A percentile compares a stretch with the other conserved stretches of the same genome.
phyloP scores from a whole-genome alignment of 2,888 invertebrate genomes.

The Andricus curvator region DNA sequence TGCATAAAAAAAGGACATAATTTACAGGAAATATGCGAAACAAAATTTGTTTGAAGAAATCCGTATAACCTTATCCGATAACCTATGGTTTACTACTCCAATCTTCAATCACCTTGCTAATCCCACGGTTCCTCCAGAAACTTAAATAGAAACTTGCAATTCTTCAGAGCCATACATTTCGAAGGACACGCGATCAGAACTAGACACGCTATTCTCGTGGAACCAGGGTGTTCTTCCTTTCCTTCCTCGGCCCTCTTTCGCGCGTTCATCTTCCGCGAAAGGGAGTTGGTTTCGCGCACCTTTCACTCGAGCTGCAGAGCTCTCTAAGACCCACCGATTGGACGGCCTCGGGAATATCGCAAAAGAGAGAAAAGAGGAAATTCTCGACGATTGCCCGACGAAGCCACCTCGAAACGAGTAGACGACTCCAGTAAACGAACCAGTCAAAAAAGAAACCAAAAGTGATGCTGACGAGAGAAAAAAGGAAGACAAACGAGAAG shows the following conservation, averaged over 20 bases:
- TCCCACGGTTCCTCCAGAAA: constrained; percentile 33
- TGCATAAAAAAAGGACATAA: neutral
- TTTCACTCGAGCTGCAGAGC: constrained; percentile 27
- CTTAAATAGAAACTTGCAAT: constrained; percentile 34
- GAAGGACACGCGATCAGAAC: constrained; percentile 38
- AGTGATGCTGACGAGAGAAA: constrained; percentile 49
- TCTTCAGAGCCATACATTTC: constrained; percentile 27
- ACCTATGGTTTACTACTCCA: neutral
- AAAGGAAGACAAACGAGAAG: constrained; percentile 42
- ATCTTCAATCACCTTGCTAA: constrained; percentile 8
- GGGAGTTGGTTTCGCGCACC: constrained; percentile 11
- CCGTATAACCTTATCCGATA: too few relatives aligned
- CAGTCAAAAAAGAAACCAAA: constrained; percentile 53
- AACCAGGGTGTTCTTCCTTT: constrained; percentile 5
- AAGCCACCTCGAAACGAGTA: constrained; percentile 56
- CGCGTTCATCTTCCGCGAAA: neutral
- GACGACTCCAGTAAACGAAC: constrained; percentile 55
- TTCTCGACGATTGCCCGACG: constrained; percentile 52
- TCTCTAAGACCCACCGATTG: constrained; percentile 33
- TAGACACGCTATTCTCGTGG: constrained; percentile 36
- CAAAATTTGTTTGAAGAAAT: too few relatives aligned
- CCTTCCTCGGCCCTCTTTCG: neutral
- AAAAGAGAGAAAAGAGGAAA: constrained; percentile 52
- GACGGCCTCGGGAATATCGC: constrained; percentile 47
- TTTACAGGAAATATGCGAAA: too few relatives aligned